phyloP scores from a whole-genome alignment of 2,113 vertebrate species.

The Eretmochelys imbricata region DNA sequence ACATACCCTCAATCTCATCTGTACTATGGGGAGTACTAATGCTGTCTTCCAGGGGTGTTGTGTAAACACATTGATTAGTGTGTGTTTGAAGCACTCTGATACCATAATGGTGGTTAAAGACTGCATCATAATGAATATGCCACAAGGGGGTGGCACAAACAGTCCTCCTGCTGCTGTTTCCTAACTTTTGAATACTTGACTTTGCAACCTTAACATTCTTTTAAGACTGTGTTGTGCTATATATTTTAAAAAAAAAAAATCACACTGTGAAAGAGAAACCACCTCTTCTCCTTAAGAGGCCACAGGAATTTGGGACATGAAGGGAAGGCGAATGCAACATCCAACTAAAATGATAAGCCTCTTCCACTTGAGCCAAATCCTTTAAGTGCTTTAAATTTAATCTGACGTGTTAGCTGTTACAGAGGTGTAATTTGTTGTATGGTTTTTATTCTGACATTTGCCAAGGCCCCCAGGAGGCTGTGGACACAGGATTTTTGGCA shows the following conservation, averaged over 20 bases:
- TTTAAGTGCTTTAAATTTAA: slow-evolving; percentile 40
- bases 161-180: background rate
- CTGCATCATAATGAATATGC: background rate
- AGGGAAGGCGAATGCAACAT: background rate
- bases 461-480: background rate
- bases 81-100: background rate
- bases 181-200: background rate
- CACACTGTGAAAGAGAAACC: background rate
- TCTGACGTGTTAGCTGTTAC: background rate
- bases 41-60: background rate
- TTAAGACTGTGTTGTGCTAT: background rate
- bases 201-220: background rate
- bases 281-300: background rate
- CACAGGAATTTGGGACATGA: background rate
- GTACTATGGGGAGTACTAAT: background rate
- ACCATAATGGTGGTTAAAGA: background rate
- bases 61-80: background rate
- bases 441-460: slow-evolving; percentile 48
- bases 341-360: background rate
- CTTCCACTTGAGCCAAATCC: slow-evolving; percentile 13
- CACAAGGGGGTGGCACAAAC: background rate
- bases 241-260: background rate
- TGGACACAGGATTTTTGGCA: background rate
- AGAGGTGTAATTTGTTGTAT: background rate
- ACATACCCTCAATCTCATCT: background rate